Evolutionary conservation across 2,797 vertebrate species (phyloP).

Genomic region (Phrynocephalus forsythii): DNA sequence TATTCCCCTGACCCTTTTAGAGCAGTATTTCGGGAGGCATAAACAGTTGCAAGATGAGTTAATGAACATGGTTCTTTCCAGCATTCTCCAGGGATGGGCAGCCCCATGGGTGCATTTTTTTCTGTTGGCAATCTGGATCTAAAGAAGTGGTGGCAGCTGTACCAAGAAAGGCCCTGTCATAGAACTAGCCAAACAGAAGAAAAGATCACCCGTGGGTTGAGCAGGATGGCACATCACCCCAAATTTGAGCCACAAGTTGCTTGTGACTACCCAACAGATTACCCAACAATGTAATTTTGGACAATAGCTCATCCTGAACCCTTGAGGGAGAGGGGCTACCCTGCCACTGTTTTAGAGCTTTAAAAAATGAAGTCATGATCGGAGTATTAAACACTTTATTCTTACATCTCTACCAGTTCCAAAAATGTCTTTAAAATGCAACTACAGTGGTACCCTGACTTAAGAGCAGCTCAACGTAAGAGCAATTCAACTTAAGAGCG

Average conservation of each 20-base stretch:
- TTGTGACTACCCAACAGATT: no score
- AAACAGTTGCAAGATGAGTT: neutral
- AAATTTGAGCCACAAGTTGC: no score
- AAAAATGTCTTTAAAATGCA: slow-evolving; percentile 24
- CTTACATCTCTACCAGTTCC: slow-evolving; percentile 27
- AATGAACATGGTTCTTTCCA: neutral
- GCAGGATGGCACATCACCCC: no score
- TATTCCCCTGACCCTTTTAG: neutral
- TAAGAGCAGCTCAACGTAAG: no score
- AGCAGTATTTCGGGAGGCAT: neutral
- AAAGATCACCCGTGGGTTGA: no score
- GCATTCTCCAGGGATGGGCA: slow-evolving; percentile 9
- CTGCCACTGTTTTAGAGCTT: neutral
- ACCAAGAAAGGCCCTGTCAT: neutral
- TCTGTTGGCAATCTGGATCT: neutral
- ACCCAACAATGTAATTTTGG: neutral
- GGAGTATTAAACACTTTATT: neutral
- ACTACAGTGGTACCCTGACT: neutral
- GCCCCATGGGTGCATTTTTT: neutral
- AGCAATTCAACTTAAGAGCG: no score
- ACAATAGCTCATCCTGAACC: neutral
- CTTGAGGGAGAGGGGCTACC: no score
- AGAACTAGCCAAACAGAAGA: no score
- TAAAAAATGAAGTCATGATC: slow-evolving; percentile 4
- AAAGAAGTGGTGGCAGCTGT: neutral